A percentile compares a stretch with the other conserved stretches of the same genome.
These are phyloP conservation scores for Caenorhabditis imperialis DNA, from an alignment of 2,888 invertebrate genomes.

Conservation along the genomic window DNA sequence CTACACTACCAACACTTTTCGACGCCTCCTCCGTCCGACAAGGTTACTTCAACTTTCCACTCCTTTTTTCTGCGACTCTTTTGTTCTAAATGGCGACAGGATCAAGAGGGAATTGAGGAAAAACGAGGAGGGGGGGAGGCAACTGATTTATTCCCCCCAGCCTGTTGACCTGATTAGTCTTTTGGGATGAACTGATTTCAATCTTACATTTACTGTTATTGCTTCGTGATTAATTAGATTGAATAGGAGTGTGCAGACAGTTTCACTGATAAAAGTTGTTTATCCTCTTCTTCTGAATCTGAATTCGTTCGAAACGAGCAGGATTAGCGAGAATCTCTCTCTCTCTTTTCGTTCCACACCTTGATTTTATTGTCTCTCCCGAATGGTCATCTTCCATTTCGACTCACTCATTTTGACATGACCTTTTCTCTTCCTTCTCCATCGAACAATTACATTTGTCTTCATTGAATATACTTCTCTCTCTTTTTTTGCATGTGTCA, in stretches of 20 bases:
- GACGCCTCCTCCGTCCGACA: conserved; percentile 27
- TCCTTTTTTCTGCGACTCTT: conserved; percentile 14
- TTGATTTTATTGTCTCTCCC: not conserved
- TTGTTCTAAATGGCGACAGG: conserved; percentile 10
- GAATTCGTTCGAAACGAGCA: too few species aligned
- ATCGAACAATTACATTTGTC: conserved; percentile 19
- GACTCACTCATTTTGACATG: conserved; percentile 39
- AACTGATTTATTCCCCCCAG: conserved; percentile 27
- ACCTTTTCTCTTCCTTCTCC: conserved; percentile 29
- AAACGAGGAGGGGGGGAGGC: not conserved
- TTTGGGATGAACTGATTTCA: not conserved
- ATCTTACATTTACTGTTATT: too few species aligned
- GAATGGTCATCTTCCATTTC: conserved; percentile 13
- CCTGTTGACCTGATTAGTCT: conserved; percentile 37
- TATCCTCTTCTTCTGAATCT: too few species aligned
- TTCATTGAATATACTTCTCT: conserved; percentile 3
- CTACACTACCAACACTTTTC: conserved; percentile 12
- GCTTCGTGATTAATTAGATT: too few species aligned
- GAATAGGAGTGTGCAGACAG: too few species aligned
- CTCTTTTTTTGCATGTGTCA: conserved; percentile 4
- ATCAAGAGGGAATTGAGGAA: not conserved
- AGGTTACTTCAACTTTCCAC: conserved; percentile 47
- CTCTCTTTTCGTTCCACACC: too few species aligned
- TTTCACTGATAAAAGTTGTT: too few species aligned
- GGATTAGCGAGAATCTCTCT: too few species aligned